Conservation (phyloP, 2,797 vertebrate species). For the Sebastes glaucus region DNA sequence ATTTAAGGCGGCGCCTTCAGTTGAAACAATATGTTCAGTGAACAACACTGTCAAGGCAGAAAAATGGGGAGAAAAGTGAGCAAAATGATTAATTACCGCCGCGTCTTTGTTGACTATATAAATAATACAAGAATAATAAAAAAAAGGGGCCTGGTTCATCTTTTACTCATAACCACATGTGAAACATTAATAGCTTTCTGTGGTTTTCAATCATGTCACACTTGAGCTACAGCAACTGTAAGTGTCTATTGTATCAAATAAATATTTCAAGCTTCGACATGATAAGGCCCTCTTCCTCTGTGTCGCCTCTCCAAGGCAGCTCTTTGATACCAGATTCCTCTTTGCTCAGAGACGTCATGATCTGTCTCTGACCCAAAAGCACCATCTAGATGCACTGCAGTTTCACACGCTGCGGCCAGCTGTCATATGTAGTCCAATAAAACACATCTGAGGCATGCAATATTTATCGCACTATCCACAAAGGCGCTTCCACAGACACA, state of each 20-base stretch:
- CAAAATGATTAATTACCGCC: conserved; percentile 61
- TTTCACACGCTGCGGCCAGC: conserved; percentile 50
- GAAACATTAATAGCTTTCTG: conserved; percentile 61
- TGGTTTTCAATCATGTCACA: conserved; percentile 64
- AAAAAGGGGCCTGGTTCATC: conserved; percentile 23
- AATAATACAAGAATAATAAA: conserved; percentile 9
- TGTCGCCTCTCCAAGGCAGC: conserved; percentile 45
- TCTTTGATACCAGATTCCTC: conserved; percentile 62
- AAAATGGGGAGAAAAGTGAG: conserved; percentile 49
- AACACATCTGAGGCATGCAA: conserved; percentile 68
- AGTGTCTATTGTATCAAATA: conserved; percentile 71
- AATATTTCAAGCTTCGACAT: conserved; percentile 73
- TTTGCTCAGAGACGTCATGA: conserved; percentile 53
- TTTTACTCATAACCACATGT: conserved; percentile 49
- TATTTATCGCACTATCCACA: conserved; percentile 61
- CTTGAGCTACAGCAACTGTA: conserved; percentile 46
- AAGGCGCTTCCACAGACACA: conserved; percentile 41
- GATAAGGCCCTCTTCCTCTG: conserved; percentile 57
- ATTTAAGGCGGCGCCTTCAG: conserved; percentile 68
- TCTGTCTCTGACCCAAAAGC: conserved; percentile 60
- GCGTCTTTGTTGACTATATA: conserved; percentile 40
- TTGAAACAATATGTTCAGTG: conserved; percentile 72
- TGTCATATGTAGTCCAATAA: conserved; percentile 66
- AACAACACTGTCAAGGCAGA: conserved; percentile 37
- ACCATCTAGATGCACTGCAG: conserved; percentile 35